These are phyloP conservation scores for Equus przewalskii DNA, from an alignment of 2,113 vertebrate genomes.

Conservation along the genomic window DNA sequence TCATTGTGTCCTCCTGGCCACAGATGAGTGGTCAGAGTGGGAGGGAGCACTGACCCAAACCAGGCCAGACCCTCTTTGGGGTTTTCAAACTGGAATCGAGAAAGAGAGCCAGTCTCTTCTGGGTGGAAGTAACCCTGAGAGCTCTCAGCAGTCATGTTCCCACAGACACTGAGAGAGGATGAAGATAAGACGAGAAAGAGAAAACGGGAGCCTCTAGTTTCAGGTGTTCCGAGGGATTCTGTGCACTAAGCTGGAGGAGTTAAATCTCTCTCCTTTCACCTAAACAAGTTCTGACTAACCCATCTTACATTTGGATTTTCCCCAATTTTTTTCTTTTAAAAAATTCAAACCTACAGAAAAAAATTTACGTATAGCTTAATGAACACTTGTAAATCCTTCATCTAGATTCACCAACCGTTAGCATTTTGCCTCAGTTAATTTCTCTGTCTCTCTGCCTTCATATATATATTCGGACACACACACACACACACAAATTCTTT, in stretches of 20 bases:
- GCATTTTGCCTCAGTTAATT: neutral
- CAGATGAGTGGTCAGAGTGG: neutral
- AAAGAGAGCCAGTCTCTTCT: neutral
- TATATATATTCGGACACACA: neutral
- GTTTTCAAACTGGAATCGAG: neutral
- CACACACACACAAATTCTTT: neutral
- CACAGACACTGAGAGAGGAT: neutral
- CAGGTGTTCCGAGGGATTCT: neutral
- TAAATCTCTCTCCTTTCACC: neutral
- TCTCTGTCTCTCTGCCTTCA: neutral
- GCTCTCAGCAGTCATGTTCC: neutral
- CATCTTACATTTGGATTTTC: neutral
- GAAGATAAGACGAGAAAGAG: neutral
- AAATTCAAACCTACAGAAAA: neutral
- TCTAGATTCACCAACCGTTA: neutral
- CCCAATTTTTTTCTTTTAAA: neutral
- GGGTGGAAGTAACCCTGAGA: neutral
- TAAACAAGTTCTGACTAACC: neutral
- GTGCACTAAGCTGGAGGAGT: neutral
- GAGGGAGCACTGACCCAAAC: neutral
- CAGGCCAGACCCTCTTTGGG: neutral
- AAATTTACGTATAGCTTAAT: neutral
- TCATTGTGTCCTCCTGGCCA: neutral
- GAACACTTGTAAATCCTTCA: neutral
- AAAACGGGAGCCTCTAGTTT: neutral